Conservation (phyloP, 1,140 invertebrate species). For the Aphelenchoides avenae region DNA sequence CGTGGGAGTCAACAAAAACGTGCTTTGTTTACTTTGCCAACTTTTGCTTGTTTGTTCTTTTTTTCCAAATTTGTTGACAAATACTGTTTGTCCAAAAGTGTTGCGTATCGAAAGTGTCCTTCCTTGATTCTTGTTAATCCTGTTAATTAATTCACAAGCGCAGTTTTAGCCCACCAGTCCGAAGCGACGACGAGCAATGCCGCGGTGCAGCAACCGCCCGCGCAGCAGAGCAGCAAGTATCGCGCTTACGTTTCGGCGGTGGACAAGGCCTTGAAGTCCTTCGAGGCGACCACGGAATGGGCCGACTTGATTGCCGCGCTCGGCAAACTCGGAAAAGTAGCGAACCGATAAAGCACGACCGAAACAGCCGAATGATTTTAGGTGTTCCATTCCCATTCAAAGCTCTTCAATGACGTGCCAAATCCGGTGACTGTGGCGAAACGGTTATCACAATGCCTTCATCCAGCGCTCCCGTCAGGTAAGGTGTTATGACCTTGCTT, state of each 20-base stretch:
- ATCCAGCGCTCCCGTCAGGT: conserved; percentile 79
- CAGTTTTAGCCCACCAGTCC: conserved; percentile 23
- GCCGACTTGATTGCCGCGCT: conserved; percentile 86
- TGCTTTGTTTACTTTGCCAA: conserved; percentile 2
- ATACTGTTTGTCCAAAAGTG: no score
- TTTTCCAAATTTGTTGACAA: no score
- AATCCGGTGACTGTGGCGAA: conserved; percentile 84
- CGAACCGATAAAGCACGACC: conserved; percentile 7
- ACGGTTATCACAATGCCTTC: conserved; percentile 87
- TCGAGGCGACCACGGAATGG: conserved; percentile 92
- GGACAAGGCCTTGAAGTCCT: conserved; percentile 80
- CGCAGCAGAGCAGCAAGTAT: conserved; percentile 66
- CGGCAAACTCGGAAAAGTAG: conserved; percentile 86
- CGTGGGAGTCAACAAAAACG: conserved; percentile 1
- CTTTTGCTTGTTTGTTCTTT: conserved; percentile 4
- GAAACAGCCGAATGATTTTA: conserved; percentile 58
- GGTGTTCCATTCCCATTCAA: conserved; percentile 71
- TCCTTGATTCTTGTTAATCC: conserved; percentile 7
- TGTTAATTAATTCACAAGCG: conserved; percentile 4
- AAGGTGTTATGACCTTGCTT: conserved; percentile 9
- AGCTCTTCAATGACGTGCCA: conserved; percentile 71
- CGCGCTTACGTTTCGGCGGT: conserved; percentile 73
- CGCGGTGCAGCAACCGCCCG: conserved; percentile 11
- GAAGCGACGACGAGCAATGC: conserved; percentile 30
- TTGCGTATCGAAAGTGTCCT: not conserved